Evolutionary conservation across 2,113 vertebrate genomes (phyloP).

Genomic region (Odontesthes bonariensis): DNA sequence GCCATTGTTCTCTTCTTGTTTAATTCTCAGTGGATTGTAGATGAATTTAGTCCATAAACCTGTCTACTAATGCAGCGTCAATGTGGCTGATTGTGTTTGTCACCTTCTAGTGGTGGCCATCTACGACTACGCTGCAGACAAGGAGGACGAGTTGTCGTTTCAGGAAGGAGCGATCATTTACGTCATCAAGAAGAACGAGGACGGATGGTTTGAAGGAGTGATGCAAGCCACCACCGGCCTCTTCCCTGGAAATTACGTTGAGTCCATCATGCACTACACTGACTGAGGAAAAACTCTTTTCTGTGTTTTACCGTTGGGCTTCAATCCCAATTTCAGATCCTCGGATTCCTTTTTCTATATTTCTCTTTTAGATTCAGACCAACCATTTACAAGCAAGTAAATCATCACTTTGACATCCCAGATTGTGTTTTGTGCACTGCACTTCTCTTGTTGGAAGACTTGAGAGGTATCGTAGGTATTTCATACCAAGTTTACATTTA

Average conservation of each 20-base stretch:
- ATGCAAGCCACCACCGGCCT: conserved; percentile 94
- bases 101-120: conserved; percentile 92
- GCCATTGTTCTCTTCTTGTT: too few species aligned
- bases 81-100: conserved; percentile 17
- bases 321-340: not conserved
- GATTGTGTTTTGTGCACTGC: not conserved
- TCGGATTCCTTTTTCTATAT: not conserved
- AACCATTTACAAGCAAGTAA: conserved; percentile 11
- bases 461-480: not conserved
- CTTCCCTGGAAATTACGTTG: conserved; percentile 96
- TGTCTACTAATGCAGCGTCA: too few species aligned
- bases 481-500: not conserved
- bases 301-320: not conserved
- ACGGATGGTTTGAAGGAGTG: conserved; percentile 96
- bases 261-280: conserved; percentile 96
- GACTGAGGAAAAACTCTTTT: conserved; percentile 83
- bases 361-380: not conserved
- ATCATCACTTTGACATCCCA: not conserved
- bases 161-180: conserved; percentile 98
- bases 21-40: too few species aligned
- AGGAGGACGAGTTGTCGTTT: conserved; percentile 96
- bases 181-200: conserved; percentile 97
- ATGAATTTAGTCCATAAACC: too few species aligned
- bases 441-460: not conserved
- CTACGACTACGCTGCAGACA: conserved; percentile 95